Evolutionary conservation across 2,888 invertebrate genomes (phyloP), one percentile per base, ranked within the genome.

Genomic region (Capitulum mitella): DNA sequence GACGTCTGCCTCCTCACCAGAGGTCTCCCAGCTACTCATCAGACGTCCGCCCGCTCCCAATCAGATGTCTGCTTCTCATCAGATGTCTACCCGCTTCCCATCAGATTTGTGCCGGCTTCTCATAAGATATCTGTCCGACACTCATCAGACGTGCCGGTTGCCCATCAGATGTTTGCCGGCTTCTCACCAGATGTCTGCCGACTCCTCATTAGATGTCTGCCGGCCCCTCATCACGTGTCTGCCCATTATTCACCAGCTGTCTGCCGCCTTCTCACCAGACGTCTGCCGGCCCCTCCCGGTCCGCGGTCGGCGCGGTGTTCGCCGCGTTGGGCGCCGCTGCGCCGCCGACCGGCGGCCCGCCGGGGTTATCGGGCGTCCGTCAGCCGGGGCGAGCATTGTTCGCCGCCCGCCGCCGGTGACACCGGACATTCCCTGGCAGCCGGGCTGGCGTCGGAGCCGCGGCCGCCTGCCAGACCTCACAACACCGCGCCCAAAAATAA

Each of bases 371-470:
- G 64, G 34, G 19, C 19, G 32, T 16, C 19, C 19, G 64, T 64
- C 64, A 5, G 29, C 5, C 34, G 19, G 10, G 58, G 3, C 12
- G 14, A 29, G 58, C 29, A 29, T 29, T 61, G 29, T 61, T 61
- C 64, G 64, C 19, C 34, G 3, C 32, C 77, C 22, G n/a, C 54
- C 29, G 12, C 54, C 77, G 58, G 58, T 54, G 77, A 46, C 51
- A 51, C 54, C 51, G 51, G 77, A 58, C 77, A 58, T 51, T 37
- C 51, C 34, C n/a, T 77, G 77, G 77, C 77, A 26, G 51, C 40
- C 29, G 12, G 34, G 40, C 51, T 77, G 77, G 51, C 51, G 77
- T 3, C 26, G 22, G 19, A 32, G 32, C 54, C 37, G 54, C 51
- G 34, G 10, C 54, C 22, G 5, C 34, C 58, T 54, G 54, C 77